phyloP scores from a whole-genome alignment of 2,113 vertebrate genomes.

The Peromyscus leucopus region DNA sequence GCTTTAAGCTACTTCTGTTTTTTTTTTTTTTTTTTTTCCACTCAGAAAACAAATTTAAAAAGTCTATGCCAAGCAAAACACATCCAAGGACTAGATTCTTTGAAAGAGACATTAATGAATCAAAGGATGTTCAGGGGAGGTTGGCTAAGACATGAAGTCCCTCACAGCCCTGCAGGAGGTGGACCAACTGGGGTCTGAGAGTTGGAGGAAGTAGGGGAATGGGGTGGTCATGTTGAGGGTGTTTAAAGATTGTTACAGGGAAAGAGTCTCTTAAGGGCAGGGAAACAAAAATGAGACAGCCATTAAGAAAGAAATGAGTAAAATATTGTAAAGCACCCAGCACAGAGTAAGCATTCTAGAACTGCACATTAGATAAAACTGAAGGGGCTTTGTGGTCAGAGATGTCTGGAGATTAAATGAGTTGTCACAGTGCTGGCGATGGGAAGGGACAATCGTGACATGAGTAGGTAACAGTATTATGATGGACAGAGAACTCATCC shows the following conservation, averaged over 20 bases:
- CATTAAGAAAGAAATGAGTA: slow-evolving; percentile 39
- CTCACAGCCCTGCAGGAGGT: background rate
- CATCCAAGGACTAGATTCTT: slow-evolving; percentile 9
- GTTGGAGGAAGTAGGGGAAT: background rate
- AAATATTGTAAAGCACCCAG: slow-evolving; percentile 32
- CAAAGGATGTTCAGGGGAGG: slow-evolving; percentile 33
- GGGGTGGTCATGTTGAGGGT: background rate
- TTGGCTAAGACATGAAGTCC: background rate
- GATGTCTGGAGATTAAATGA: background rate
- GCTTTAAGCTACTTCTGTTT: slow-evolving; percentile 6
- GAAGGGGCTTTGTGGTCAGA: background rate
- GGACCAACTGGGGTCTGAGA: background rate
- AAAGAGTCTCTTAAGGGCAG: background rate
- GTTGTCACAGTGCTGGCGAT: background rate
- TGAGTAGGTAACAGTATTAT: background rate
- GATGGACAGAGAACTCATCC: background rate
- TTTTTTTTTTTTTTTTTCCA: background rate
- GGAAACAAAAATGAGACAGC: background rate
- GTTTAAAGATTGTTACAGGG: background rate
- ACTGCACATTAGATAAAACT: background rate
- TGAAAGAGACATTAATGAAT: slow-evolving; percentile 54
- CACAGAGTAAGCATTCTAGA: background rate
- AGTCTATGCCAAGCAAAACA: slow-evolving; percentile 27
- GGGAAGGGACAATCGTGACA: no score
- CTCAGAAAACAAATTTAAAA: slow-evolving; percentile 54